phyloP scores from a whole-genome alignment of 2,888 invertebrate species.

The Andrena chrysosceles region DNA sequence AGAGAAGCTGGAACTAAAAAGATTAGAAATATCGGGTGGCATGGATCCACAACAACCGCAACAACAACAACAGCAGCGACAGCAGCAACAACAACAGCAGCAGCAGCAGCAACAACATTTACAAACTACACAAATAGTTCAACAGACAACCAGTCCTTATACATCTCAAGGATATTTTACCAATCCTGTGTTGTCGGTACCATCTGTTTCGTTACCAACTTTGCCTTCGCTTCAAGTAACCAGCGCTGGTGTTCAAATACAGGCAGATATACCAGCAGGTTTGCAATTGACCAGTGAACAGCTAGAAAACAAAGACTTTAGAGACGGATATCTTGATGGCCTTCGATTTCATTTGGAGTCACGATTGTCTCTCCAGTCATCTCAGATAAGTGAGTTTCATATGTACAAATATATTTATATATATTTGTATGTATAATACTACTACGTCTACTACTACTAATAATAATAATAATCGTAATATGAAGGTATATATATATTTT shows the following conservation, averaged over 20 bases:
- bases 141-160: slow-evolving; percentile 73
- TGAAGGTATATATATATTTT: neutral
- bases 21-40: slow-evolving; percentile 76
- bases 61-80: slow-evolving; percentile 73
- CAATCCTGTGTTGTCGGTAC: slow-evolving; percentile 75
- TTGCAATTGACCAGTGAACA: slow-evolving; percentile 76
- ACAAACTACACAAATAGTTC: slow-evolving; percentile 76
- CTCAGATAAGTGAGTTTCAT: slow-evolving; percentile 77
- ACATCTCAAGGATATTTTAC: slow-evolving; percentile 77
- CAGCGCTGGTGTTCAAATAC: slow-evolving; percentile 78
- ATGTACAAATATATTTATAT: too few species aligned
- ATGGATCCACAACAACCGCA: slow-evolving; percentile 81
- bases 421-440: too few species aligned
- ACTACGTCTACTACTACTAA: neutral
- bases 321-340: slow-evolving; percentile 74
- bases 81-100: slow-evolving; percentile 73
- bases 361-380: slow-evolving; percentile 78
- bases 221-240: slow-evolving; percentile 76
- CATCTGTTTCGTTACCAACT: slow-evolving; percentile 71
- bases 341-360: slow-evolving; percentile 74
- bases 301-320: slow-evolving; percentile 74
- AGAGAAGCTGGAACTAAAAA: slow-evolving; percentile 81
- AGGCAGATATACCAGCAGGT: slow-evolving; percentile 77
- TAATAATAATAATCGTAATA: neutral
- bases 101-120: slow-evolving; percentile 74